These are phyloP conservation scores for Chrysolina haemoptera DNA, from an alignment of 2,888 invertebrate genomes.

Conservation along the genomic window DNA sequence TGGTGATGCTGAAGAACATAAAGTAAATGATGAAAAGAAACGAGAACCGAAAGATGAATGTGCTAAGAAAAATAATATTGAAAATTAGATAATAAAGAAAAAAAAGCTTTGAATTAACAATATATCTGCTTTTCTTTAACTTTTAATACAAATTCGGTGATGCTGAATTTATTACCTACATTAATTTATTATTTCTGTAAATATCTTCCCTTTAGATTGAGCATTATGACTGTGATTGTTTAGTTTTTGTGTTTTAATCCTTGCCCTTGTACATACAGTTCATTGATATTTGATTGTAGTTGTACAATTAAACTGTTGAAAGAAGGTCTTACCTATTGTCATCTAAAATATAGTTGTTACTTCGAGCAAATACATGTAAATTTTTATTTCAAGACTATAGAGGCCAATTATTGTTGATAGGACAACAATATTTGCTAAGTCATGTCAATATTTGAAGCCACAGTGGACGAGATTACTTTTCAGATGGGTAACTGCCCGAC, in stretches of 20 bases:
- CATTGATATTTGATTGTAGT: conserved; percentile 57
- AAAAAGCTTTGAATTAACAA: conserved; percentile 39
- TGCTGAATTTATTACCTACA: conserved; percentile 41
- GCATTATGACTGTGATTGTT: conserved; percentile 58
- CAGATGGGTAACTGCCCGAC: no score
- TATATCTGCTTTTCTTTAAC: conserved; percentile 46
- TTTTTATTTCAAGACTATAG: not conserved
- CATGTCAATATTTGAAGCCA: no score
- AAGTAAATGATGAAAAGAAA: conserved; percentile 21
- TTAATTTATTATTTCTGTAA: conserved; percentile 44
- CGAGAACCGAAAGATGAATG: conserved; percentile 29
- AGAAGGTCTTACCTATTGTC: not conserved
- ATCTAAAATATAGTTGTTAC: conserved; percentile 3
- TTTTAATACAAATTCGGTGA: conserved; percentile 43
- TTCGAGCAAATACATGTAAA: not conserved
- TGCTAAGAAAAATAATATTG: not conserved
- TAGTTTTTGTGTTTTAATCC: conserved; percentile 44
- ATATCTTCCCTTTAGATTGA: conserved; percentile 44
- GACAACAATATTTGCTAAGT: no score
- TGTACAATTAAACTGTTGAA: conserved; percentile 52
- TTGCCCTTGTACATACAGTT: conserved; percentile 56
- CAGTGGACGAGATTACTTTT: no score
- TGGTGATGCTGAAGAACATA: conserved; percentile 34
- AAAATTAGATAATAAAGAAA: not conserved
- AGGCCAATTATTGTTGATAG: no score